phyloP scores from a whole-genome alignment of 2,797 vertebrate genomes.

The Numenius phaeopus region DNA sequence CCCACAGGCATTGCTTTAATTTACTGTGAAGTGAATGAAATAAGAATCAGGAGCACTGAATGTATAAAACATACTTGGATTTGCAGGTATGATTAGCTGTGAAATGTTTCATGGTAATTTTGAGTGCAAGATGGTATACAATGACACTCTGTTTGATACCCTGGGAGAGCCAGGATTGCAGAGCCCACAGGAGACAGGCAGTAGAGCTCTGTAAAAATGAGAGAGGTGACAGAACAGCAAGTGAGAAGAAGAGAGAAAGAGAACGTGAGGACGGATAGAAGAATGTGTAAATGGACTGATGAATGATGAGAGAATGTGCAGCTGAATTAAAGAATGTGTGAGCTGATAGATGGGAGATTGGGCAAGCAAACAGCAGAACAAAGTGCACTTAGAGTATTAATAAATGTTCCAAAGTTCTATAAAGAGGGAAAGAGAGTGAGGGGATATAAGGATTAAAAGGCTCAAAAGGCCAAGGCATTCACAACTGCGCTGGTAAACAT shows the following conservation, averaged over 20 bases:
- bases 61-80: conserved; percentile 26
- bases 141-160: conserved; percentile 10
- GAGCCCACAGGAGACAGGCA: background rate
- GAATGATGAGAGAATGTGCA: conserved; percentile 53
- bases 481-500: background rate
- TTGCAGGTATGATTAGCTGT: conserved; percentile 50
- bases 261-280: background rate
- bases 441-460: background rate
- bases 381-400: background rate
- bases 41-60: conserved; percentile 29
- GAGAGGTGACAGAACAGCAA: conserved; percentile 17
- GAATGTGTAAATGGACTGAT: conserved; percentile 52
- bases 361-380: background rate
- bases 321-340: conserved; percentile 61
- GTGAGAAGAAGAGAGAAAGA: conserved; percentile 20
- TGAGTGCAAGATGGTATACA: conserved; percentile 15
- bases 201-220: conserved; percentile 1
- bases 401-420: background rate
- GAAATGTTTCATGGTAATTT: conserved; percentile 13
- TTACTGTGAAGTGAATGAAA: conserved; percentile 52
- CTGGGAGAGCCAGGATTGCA: background rate
- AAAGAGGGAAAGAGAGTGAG: background rate
- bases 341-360: conserved; percentile 38
- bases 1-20: conserved; percentile 14
- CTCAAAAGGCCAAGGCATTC: background rate